A percentile compares a stretch with the other conserved stretches of the same genome.
These are phyloP conservation scores for Rhodeus uyekii DNA, from an alignment of 2,797 vertebrate genomes.

Conservation along the genomic window DNA sequence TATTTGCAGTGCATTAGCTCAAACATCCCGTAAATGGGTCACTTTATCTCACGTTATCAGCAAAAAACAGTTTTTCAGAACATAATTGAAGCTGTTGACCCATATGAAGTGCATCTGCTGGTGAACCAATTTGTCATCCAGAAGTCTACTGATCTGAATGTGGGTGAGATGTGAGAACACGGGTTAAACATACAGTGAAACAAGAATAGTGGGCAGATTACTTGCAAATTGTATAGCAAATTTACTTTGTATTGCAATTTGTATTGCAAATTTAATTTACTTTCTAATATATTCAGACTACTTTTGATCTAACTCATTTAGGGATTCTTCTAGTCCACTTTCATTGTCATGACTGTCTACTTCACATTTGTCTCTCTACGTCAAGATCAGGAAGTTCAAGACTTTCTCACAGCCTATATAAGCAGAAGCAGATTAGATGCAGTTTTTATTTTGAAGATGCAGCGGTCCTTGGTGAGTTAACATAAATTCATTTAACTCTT, in stretches of 20 bases:
- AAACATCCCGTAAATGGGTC: neutral
- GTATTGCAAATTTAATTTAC: too few species aligned
- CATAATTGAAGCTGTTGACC: conserved; percentile 12
- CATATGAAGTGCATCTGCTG: neutral
- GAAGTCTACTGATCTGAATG: neutral
- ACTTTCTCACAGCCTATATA: conserved; percentile 6
- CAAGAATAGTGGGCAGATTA: too few species aligned
- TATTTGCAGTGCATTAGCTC: neutral
- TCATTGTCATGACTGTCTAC: conserved; percentile 1
- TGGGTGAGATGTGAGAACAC: neutral
- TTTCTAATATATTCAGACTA: neutral
- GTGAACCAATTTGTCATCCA: neutral
- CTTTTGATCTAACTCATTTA: neutral
- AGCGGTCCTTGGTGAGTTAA: conserved; percentile 43
- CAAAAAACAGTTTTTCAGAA: neutral
- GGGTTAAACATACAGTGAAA: neutral
- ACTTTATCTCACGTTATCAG: conserved; percentile 2
- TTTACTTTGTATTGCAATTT: too few species aligned
- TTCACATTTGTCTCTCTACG: neutral
- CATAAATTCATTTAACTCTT: neutral
- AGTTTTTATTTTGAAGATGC: conserved; percentile 40
- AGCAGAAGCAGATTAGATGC: conserved; percentile 4
- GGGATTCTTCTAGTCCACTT: neutral
- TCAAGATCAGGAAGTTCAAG: conserved; percentile 41
- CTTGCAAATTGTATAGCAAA: too few species aligned